Conservation (phyloP, 2,797 vertebrate species). For the Eulemur rubriventer region DNA sequence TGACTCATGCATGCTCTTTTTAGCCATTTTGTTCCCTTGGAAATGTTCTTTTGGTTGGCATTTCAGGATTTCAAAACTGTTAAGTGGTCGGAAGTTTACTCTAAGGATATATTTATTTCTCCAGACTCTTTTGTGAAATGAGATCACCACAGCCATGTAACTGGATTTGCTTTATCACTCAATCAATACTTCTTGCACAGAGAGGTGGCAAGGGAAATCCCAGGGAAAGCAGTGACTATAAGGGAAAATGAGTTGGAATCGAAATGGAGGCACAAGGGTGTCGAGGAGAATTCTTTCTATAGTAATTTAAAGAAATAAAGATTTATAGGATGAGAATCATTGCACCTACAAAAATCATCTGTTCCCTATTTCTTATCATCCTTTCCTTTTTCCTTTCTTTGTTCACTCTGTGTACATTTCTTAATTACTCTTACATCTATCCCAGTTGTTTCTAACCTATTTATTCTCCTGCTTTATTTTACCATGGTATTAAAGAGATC, state of each 20-base stretch:
- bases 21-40: not conserved
- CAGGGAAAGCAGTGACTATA: not conserved
- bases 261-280: conserved; percentile 16
- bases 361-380: not conserved
- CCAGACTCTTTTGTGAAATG: conserved; percentile 72
- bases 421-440: not conserved
- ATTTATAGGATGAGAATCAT: not conserved
- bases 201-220: conserved; percentile 50
- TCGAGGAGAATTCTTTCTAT: conserved; percentile 17
- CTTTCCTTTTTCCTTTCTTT: not conserved
- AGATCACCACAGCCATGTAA: conserved; percentile 68
- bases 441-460: not conserved
- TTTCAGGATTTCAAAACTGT: conserved; percentile 63
- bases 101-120: conserved; percentile 69
- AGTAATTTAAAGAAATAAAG: conserved; percentile 49
- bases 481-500: not conserved
- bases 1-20: conserved; percentile 20
- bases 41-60: conserved; percentile 54
- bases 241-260: conserved; percentile 60
- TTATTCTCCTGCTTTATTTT: conserved; percentile 12
- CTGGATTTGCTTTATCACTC: conserved; percentile 75
- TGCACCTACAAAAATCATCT: not conserved
- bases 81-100: conserved; percentile 67
- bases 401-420: not conserved
- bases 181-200: conserved; percentile 68